Evolutionary conservation across 2,113 vertebrate genomes (phyloP), one percentile per base, ranked within the genome.

Genomic region (Bos javanicus): DNA sequence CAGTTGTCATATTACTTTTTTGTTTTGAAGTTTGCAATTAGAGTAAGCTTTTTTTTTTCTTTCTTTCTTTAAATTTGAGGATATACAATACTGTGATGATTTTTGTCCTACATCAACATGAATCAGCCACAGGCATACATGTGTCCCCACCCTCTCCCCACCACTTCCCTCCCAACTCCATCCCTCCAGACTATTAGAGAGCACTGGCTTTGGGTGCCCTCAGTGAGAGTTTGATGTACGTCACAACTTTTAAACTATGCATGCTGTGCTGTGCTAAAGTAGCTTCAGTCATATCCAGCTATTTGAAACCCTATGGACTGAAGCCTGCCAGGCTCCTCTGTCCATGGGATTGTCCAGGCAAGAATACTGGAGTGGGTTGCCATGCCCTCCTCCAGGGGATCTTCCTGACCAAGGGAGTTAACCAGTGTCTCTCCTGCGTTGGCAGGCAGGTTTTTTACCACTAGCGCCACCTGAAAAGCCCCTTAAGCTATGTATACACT

Each of bases 1-100:
- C 60, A 46, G 33, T 2, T 26, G 33, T 36, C 87, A 96, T 80
- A 94, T 43, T 87, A 85, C 36, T 80, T 36, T 67, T 71, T 36
- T 71, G 19, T 71, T 71, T 71, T 71, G n/a, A 71, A 71, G 67
- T 71, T 12, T 36, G n/a, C 0, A 0, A 71, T 71, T 71, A 36
- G 67, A 71, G 67, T 71, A 39, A 71, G n/a, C 19, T 36, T 3
- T 36, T 71, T 36, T 36, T 71, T 62, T 71, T 67, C 56, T 67
- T 71, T 36, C 64, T 67, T 71, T 71, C 64, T 71, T 71, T 71
- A 21, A 36, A 36, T 21, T 36, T 17, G 64, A 36, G 64, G n/a
- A 21, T 71, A 71, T 12, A 36, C n/a, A 36, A 19, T 36, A 36
- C 9, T 71, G 16, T 71, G 64, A 71, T 71, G n/a, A 71, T 11